These are phyloP conservation scores for Otis tarda DNA, from an alignment of 2,113 vertebrate species.

Conservation along the genomic window DNA sequence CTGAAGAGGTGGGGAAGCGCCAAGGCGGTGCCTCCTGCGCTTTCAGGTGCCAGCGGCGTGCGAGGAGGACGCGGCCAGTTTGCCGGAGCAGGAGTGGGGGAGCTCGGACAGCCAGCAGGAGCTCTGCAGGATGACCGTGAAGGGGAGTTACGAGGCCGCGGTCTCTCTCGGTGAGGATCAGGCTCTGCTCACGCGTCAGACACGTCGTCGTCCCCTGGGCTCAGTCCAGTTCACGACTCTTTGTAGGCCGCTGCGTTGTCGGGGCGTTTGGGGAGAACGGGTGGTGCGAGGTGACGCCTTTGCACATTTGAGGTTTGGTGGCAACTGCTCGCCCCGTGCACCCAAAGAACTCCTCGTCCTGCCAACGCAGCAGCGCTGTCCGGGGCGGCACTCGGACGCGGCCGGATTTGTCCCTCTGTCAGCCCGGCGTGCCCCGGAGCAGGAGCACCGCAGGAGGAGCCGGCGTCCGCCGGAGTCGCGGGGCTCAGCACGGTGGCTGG, in stretches of 20 bases:
- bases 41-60: conserved; percentile 61
- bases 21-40: not conserved
- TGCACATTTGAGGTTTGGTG: not conserved
- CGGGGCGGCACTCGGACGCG: not conserved
- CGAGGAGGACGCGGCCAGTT: not conserved
- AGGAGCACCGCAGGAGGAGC: not conserved
- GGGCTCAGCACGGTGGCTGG: not conserved
- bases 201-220: fast-evolving
- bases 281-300: not conserved
- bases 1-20: not conserved
- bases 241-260: not conserved
- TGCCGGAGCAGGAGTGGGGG: conserved; percentile 56
- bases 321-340: not conserved
- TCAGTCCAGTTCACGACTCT: not conserved
- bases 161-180: conserved; percentile 62
- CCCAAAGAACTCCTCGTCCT: no score
- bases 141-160: conserved; percentile 33
- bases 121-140: conserved; percentile 41
- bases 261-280: not conserved
- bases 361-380: not conserved
- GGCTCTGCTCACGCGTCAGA: fast-evolving
- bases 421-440: not conserved
- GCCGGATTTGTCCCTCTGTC: not conserved
- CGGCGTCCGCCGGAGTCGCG: not conserved
- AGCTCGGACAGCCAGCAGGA: conserved; percentile 60